Percentiles rank a stretch among this genome's conserved stretches.
phyloP scores from a whole-genome alignment of 2,797 vertebrate species.

The Crypturellus tataupa region DNA sequence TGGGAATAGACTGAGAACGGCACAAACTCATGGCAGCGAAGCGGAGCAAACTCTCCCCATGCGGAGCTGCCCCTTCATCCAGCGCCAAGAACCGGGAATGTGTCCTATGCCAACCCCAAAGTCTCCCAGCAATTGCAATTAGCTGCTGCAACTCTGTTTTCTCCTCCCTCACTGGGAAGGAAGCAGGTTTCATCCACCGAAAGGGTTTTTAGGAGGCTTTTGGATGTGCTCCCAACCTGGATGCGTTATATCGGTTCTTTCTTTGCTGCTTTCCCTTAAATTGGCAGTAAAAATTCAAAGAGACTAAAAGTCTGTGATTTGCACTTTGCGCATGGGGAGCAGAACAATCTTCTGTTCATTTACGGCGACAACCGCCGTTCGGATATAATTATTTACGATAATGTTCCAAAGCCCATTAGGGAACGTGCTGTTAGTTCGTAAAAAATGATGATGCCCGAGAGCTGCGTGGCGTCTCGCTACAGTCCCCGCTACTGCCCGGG shows the following conservation, averaged over 20 bases:
- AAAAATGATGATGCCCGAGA: slow-evolving; percentile 12
- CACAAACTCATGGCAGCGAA: background rate
- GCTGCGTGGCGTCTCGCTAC: slow-evolving; percentile 56
- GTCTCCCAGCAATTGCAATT: accelerated
- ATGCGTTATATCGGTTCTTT: background rate
- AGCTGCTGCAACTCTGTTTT: background rate
- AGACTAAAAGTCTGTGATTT: slow-evolving; percentile 57
- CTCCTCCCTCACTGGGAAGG: background rate
- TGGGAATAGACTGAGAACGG: background rate
- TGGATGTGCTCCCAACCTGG: slow-evolving; percentile 1
- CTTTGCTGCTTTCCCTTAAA: background rate
- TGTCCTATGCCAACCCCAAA: background rate
- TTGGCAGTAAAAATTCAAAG: slow-evolving; percentile 52
- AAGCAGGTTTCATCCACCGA: background rate
- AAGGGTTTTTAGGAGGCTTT: background rate
- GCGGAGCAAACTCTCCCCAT: too few species aligned
- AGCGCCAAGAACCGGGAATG: background rate
- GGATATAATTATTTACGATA: slow-evolving; percentile 71
- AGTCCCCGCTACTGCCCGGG: slow-evolving; percentile 8
- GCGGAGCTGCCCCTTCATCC: background rate
- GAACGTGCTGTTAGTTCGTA: slow-evolving; percentile 28
- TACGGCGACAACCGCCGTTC: slow-evolving; percentile 69
- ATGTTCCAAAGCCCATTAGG: slow-evolving; percentile 51
- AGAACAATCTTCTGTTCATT: slow-evolving; percentile 71
- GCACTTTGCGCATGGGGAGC: slow-evolving; percentile 60